Evolutionary conservation across 2,888 invertebrate genomes (phyloP).

Genomic region (Callimorpha dominula): DNA sequence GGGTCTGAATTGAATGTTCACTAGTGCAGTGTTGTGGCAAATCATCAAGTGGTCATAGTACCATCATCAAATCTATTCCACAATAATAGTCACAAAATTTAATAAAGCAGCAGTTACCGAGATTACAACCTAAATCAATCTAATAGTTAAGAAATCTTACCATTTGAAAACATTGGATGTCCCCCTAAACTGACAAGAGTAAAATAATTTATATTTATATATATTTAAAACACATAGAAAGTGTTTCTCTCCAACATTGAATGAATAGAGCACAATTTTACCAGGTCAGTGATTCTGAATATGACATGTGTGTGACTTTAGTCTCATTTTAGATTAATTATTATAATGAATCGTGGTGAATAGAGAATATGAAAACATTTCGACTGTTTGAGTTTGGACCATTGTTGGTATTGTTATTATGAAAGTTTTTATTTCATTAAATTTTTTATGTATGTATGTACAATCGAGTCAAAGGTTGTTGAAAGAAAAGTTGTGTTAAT

Average conservation of each 20-base stretch:
- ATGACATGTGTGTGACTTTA: slow-evolving; percentile 18
- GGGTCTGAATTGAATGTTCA: too few species aligned
- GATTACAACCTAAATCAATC: too few species aligned
- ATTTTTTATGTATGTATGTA: not conserved
- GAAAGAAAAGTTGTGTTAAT: not conserved
- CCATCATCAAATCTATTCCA: too few species aligned
- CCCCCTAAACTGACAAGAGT: slow-evolving; percentile 5
- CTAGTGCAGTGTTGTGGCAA: too few species aligned
- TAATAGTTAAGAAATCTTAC: not conserved
- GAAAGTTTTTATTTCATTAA: not conserved
- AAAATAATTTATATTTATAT: not conserved
- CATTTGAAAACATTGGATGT: not conserved
- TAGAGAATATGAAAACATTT: slow-evolving; percentile 16
- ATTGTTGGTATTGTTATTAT: slow-evolving; percentile 1
- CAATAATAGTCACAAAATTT: too few species aligned
- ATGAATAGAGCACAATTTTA: slow-evolving; percentile 30
- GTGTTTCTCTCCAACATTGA: slow-evolving; percentile 16
- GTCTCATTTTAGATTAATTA: slow-evolving; percentile 28
- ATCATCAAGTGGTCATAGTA: too few species aligned
- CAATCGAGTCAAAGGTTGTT: not conserved
- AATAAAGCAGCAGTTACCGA: too few species aligned
- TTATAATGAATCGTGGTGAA: slow-evolving; percentile 18
- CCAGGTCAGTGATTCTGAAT: slow-evolving; percentile 37
- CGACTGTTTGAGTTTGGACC: not conserved
- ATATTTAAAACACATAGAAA: not conserved